Evolutionary conservation across 1,140 invertebrate genomes (phyloP).

Genomic region (Temnothorax nylanderi): DNA sequence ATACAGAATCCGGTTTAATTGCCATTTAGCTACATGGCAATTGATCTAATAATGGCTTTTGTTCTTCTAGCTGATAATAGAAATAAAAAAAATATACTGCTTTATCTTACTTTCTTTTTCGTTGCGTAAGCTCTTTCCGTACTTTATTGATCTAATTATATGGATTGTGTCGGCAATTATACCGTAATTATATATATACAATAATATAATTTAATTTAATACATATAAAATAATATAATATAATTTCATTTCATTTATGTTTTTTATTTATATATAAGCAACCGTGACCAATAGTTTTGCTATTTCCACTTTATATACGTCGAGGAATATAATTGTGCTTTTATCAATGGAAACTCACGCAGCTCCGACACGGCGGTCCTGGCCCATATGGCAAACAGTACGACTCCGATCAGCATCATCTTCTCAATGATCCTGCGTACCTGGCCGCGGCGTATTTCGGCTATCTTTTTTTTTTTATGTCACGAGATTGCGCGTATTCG

Average conservation of each 20-base stretch:
- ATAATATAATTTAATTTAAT: background rate
- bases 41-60: background rate
- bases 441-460: background rate
- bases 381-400: constrained; percentile 61
- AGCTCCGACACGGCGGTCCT: constrained; percentile 65
- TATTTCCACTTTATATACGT: background rate
- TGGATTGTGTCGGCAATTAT: background rate
- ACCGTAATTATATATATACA: background rate
- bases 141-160: background rate
- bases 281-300: background rate
- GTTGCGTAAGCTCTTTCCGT: background rate
- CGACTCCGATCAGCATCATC: constrained; percentile 64
- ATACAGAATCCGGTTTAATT: background rate
- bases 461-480: background rate
- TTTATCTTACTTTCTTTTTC: background rate
- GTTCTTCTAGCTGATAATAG: too few relatives aligned
- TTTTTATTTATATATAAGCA: background rate
- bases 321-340: background rate
- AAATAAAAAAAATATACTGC: background rate
- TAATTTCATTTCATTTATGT: background rate
- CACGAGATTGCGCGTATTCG: constrained; percentile 58
- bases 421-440: background rate
- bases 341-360: constrained; percentile 68
- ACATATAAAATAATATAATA: background rate
- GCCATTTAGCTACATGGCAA: background rate